Evolutionary conservation across 2,888 invertebrate species (phyloP).

Genomic region (Clostera curtula): DNA sequence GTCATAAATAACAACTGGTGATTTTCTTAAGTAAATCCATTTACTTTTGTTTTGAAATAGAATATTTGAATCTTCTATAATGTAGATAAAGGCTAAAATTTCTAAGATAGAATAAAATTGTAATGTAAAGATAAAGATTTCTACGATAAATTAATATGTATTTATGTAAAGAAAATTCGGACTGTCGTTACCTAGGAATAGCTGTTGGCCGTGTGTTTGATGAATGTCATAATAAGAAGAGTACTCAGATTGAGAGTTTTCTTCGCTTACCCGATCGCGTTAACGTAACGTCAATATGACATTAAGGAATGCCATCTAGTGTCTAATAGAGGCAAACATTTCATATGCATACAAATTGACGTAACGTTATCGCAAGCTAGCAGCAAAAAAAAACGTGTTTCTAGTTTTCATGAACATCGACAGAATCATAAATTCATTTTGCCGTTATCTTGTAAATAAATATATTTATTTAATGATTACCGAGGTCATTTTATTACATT

Average conservation of each 20-base stretch:
- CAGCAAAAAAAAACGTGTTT: too few relatives aligned
- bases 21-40: too few relatives aligned
- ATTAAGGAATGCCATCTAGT: too few relatives aligned
- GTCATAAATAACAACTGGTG: too few relatives aligned
- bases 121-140: constrained; percentile 55
- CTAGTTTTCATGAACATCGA: constrained; percentile 56
- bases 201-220: constrained; percentile 30
- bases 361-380: too few relatives aligned
- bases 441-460: constrained; percentile 70
- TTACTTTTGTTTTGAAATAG: constrained; percentile 19
- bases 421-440: constrained; percentile 57
- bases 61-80: constrained; percentile 20
- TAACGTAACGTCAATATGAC: constrained; percentile 18
- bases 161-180: constrained; percentile 57
- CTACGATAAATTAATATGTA: constrained; percentile 59
- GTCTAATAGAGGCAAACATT: too few relatives aligned
- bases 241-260: too few relatives aligned
- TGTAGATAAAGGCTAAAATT: constrained; percentile 31
- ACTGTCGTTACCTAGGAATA: constrained; percentile 41
- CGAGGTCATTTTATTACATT: constrained; percentile 38
- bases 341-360: too few relatives aligned
- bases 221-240: too few relatives aligned
- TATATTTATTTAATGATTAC: constrained; percentile 73
- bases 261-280: too few relatives aligned
- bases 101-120: constrained; percentile 37